Conservation (phyloP, 2,113 vertebrate species). For the Anolis carolinensis region DNA sequence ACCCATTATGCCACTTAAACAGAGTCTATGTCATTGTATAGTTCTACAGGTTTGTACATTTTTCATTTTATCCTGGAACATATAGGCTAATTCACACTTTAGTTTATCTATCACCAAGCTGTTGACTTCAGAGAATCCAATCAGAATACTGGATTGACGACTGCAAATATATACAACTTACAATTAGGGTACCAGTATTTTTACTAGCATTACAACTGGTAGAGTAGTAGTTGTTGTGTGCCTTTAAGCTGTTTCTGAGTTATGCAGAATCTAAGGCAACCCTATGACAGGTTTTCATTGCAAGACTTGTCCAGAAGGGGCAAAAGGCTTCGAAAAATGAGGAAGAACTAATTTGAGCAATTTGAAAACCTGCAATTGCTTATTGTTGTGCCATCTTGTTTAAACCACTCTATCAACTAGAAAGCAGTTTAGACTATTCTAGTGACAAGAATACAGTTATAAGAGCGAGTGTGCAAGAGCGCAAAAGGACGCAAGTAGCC, state of each 20-base stretch:
- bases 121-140: neutral
- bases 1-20: conserved; percentile 70
- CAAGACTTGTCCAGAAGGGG: no score
- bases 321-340: neutral
- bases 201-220: neutral
- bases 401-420: neutral
- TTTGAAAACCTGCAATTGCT: no score
- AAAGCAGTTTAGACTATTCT: neutral
- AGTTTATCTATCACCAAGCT: conserved; percentile 51
- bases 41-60: conserved; percentile 64
- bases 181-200: neutral
- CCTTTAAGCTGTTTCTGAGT: no score
- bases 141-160: neutral
- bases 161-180: neutral
- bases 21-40: conserved; percentile 66
- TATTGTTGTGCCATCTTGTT: neutral
- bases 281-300: no score
- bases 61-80: conserved; percentile 69
- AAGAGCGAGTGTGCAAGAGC: no score
- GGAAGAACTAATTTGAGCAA: neutral
- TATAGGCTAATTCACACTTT: conserved; percentile 71
- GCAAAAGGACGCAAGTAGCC: neutral
- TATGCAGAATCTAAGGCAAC: no score
- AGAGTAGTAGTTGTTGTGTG: neutral
- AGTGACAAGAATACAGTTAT: neutral